phyloP scores from a whole-genome alignment of 2,113 vertebrate species.

The Abramis brama region DNA sequence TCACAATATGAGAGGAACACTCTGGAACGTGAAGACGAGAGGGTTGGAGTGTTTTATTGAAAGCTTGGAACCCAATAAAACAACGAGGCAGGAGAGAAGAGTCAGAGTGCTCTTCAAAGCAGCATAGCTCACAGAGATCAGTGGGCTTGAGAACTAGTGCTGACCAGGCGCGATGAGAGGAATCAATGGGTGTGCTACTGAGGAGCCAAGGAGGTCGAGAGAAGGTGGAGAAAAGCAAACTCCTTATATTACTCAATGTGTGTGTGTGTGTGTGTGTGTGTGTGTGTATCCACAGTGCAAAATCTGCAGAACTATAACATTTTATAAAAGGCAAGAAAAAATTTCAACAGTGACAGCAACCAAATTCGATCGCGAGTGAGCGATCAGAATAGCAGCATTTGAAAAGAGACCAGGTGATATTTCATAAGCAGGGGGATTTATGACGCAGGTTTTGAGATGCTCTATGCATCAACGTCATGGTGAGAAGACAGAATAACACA shows the following conservation, averaged over 20 bases:
- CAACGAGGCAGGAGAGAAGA: slow-evolving; percentile 42
- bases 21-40: background rate
- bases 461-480: background rate
- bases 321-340: background rate
- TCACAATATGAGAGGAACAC: background rate
- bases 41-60: background rate
- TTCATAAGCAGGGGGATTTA: background rate
- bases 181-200: slow-evolving; percentile 55
- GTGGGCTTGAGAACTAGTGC: slow-evolving; percentile 40
- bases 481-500: slow-evolving; percentile 23
- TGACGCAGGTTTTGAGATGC: background rate
- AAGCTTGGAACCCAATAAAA: slow-evolving; percentile 34
- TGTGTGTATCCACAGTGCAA: slow-evolving; percentile 3
- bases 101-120: slow-evolving; percentile 37
- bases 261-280: background rate
- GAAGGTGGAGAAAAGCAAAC: slow-evolving; percentile 14
- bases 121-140: slow-evolving; percentile 46
- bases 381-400: background rate
- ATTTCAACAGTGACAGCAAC: background rate
- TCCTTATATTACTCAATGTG: background rate
- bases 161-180: slow-evolving; percentile 61
- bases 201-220: slow-evolving; percentile 13
- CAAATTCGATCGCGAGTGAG: background rate
- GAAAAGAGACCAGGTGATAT: background rate
- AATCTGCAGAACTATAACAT: background rate